phyloP scores from a whole-genome alignment of 2,113 vertebrate genomes.

The Amphiprion ocellaris region DNA sequence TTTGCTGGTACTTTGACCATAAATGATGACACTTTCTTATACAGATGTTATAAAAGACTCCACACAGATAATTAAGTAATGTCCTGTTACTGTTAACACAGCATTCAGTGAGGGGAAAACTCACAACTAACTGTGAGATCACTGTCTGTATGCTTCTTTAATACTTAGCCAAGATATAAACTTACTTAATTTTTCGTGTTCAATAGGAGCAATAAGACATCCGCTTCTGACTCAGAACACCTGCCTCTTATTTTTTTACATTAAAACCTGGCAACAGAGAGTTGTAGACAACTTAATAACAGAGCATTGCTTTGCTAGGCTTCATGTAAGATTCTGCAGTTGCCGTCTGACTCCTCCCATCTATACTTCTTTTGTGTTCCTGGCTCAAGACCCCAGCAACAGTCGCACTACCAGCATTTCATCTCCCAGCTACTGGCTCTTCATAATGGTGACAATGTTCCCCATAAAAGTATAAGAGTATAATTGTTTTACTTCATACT shows the following conservation, averaged over 20 bases:
- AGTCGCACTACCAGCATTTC: constrained; percentile 4
- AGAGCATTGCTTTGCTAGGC: constrained; percentile 36
- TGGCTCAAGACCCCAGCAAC: constrained; percentile 28
- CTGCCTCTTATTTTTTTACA: constrained; percentile 50
- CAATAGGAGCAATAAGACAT: constrained; percentile 19
- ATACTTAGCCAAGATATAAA: constrained; percentile 48
- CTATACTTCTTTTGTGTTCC: not conserved
- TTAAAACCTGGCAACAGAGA: constrained; percentile 54
- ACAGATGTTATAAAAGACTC: constrained; percentile 30
- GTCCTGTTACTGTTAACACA: constrained; percentile 12
- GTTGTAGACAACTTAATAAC: constrained; percentile 65
- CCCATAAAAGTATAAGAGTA: constrained; percentile 14
- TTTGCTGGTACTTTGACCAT: not conserved
- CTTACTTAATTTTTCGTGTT: constrained; percentile 41
- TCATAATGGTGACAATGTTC: constrained; percentile 31
- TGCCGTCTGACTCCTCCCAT: constrained; percentile 30
- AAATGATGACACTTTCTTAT: not conserved
- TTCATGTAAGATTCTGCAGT: constrained; percentile 33
- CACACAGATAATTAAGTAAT: not conserved
- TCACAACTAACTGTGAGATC: constrained; percentile 8
- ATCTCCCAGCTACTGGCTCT: constrained; percentile 8
- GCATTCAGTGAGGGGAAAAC: not conserved
- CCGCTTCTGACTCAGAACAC: constrained; percentile 35
- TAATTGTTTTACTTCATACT: constrained; percentile 47
- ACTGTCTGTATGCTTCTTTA: constrained; percentile 16